Base-by-base conservation (phyloP, 2,888 invertebrate genomes). In the Erebia palarica region DNA sequence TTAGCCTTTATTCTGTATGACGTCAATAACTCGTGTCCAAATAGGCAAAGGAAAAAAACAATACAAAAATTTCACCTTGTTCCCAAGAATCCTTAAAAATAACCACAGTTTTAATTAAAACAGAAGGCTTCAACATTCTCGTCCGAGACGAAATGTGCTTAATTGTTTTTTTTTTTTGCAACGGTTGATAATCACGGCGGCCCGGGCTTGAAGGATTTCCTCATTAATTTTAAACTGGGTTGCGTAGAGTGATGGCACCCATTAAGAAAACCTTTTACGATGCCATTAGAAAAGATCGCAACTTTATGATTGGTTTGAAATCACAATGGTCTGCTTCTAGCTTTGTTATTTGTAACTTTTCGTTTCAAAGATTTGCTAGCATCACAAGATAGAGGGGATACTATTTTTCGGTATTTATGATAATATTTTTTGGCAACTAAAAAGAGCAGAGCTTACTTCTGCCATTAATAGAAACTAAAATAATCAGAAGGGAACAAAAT, bases 71-170 rank as follows among this genome's bases (percentile, higher is more conserved):
- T 59, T 59, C 16, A 68, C 57, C 59, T 58, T 42, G 27, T 60
- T 70, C 57, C 55, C 60, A 60, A 65, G 68, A 73, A 70, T 64
- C 68, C 71, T 73, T 71, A 77, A 81, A 80, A 80, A 79, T 77
- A 80, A 79, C 80, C 78, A 72, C 78, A 75, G 74, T 80, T 86
- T 85, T 86, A 86, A 87, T 86, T 87, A 84, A 85, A 85, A 85
- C 80, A 81, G 81, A 84, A 84, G 82, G 84, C 80, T 84, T 82
- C 76, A 82, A 81, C 82, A 79, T 81, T 80, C 78, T 76, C 76
- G 72, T 72, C 61, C 60, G 79, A 80, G 79, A 78, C 78, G 79
- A 78, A 80, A 80, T 78, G 78, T 79, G 82, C 78, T 82, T 82
- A 83, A 80, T 84, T 84, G 82, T 83, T n/a, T 81, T 86, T 81